phyloP scores from a whole-genome alignment of 92 coral and sea anemone species.

The Diadumene lineata region DNA sequence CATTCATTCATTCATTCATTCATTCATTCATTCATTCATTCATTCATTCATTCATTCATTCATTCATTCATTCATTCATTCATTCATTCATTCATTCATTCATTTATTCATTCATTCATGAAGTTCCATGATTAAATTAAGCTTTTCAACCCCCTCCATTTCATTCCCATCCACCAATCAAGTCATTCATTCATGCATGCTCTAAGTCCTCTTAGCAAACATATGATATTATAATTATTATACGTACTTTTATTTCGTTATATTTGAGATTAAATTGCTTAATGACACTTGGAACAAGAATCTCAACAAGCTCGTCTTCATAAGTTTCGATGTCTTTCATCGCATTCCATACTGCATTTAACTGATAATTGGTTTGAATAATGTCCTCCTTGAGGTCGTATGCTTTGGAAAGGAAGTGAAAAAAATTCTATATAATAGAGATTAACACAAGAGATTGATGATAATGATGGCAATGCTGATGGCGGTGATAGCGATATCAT shows the following conservation, averaged over 20 bases:
- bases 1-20: no score
- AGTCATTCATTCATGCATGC: no score
- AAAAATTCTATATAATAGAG: not conserved
- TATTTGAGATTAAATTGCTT: not conserved
- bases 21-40: no score
- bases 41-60: no score
- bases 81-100: no score
- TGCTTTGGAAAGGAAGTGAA: conserved; percentile 11
- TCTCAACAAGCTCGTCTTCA: conserved; percentile 29
- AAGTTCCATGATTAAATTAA: no score
- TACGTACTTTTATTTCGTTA: conserved; percentile 15
- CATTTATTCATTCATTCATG: no score
- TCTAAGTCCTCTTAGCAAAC: no score
- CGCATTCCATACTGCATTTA: conserved; percentile 36
- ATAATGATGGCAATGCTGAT: not conserved
- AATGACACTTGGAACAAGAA: not conserved
- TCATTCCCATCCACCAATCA: no score
- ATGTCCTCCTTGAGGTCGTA: conserved; percentile 44
- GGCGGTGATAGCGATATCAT: not conserved
- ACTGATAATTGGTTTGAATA: conserved; percentile 31
- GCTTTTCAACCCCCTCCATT: no score
- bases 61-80: no score
- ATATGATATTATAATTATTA: no score
- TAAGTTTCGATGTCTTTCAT: conserved; percentile 26
- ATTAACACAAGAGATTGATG: not conserved